Conservation (phyloP, 2,797 vertebrate species). For the Synaphobranchus kaupii region DNA sequence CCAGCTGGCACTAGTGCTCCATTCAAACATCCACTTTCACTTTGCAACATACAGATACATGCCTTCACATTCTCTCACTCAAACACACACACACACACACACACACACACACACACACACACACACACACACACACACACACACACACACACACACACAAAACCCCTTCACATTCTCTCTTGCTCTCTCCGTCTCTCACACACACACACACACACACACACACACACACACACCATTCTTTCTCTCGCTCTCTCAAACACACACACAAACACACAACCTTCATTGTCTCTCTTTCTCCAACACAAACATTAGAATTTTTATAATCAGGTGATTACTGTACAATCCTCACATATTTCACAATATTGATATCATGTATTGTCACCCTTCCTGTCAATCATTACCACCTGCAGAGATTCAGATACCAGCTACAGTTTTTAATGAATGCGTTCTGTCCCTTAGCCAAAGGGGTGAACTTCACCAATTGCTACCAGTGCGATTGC, state of each 20-base stretch:
- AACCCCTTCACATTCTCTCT: slow-evolving; percentile 25
- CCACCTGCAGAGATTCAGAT: background rate
- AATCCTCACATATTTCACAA: background rate
- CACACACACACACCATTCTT: too few species aligned
- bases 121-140: slow-evolving; percentile 42
- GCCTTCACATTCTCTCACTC: slow-evolving; percentile 28
- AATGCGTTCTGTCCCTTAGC: background rate
- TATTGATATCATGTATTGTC: background rate
- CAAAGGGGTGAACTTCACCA: background rate
- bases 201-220: too few species aligned
- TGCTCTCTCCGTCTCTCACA: background rate
- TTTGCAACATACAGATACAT: slow-evolving; percentile 43
- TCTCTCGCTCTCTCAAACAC: too few species aligned
- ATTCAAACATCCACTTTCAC: slow-evolving; percentile 28
- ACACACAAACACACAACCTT: too few species aligned
- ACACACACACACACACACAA: slow-evolving; percentile 37
- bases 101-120: slow-evolving; percentile 37
- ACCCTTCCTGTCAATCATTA: background rate
- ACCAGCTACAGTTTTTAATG: background rate
- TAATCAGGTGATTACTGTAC: background rate
- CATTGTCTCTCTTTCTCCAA: too few species aligned
- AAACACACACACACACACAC: slow-evolving; percentile 24
- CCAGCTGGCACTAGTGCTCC: slow-evolving; percentile 33
- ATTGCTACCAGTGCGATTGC: background rate
- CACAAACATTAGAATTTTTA: background rate